Percentiles rank a stretch among this genome's conserved stretches.
phyloP scores from a whole-genome alignment of 2,797 vertebrate species.

The Catamblyrhynchus diadema region DNA sequence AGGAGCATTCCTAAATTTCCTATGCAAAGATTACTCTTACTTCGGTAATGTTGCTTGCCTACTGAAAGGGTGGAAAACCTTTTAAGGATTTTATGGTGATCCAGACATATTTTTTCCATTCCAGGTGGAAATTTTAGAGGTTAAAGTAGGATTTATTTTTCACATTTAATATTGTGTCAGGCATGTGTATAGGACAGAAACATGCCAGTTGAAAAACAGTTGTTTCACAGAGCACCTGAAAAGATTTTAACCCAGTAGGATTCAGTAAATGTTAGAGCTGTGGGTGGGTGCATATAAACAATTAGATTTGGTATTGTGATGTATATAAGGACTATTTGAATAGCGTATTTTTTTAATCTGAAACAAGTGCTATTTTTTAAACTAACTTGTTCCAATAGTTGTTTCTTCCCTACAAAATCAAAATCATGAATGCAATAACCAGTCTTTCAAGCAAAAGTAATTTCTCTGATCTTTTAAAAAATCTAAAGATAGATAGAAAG shows the following conservation, averaged over 20 bases:
- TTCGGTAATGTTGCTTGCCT: neutral
- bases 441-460: neutral
- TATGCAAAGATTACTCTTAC: neutral
- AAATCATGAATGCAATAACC: neutral
- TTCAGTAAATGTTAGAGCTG: slow-evolving; percentile 18
- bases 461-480: slow-evolving; percentile 7
- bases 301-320: neutral
- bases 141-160: slow-evolving; percentile 26
- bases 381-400: slow-evolving; percentile 19
- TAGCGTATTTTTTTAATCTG: slow-evolving; percentile 21
- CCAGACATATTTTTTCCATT: neutral
- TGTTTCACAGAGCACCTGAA: slow-evolving; percentile 21
- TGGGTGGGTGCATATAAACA: slow-evolving; percentile 18
- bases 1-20: neutral
- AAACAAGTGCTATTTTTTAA: slow-evolving; percentile 18
- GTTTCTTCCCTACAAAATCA: neutral
- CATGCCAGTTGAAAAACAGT: neutral
- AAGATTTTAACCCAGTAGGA: slow-evolving; percentile 30
- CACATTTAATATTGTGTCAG: neutral
- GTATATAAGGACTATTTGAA: slow-evolving; percentile 10
- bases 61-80: neutral
- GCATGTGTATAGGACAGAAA: neutral
- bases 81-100: neutral
- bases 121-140: neutral
- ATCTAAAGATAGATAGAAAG: neutral